Base-by-base conservation (phyloP, 2,797 vertebrate species). In the Chaenodraco wilsoni region DNA sequence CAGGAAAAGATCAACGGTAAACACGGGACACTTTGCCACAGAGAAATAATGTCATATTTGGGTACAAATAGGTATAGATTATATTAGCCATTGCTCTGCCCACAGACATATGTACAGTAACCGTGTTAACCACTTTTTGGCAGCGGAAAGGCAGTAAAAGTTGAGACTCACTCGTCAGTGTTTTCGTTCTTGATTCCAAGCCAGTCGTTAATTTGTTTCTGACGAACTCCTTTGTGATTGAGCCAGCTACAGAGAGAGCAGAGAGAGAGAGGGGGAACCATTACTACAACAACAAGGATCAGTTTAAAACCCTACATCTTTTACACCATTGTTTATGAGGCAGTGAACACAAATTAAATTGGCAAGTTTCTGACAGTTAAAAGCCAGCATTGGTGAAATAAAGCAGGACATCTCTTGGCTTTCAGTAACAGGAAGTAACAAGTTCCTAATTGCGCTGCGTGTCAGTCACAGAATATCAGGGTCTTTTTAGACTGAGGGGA, bases 131-230 rank as follows among this genome's bases (percentile, higher is more conserved):
- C 33, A 37, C 33, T 37, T 37, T 37, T 37, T 6, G 43, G 23
- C 41, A 64, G 43, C n/a, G 15, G 14, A 40, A 13, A 27, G 14
- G 3, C 5, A 13, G 7, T 15, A 40, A 33, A 12, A 14, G 13
- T 3, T 5, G 21, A 72, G 58, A 97, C 97, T 96, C 93, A 99
- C 98, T 97, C 96, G 65, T 98, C 96, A n/a, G 93, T 89, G 88
- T 92, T 96, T 68, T 97, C 96, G 61, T 96, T 97, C 91, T 95
- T 96, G 89, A 98, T 96, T 65, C 97, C 97, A 58, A 98, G 96
- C 97, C 96, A 97, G 78, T 97, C 96, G 16, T 96, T 97, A 79
- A 98, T 96, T 58, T 95, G 95, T 93, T 96, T 96, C 93, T 98
- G 96, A 17, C 96, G 94, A 64, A 96, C 94, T 0, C 97, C 96